Base-by-base conservation (phyloP, 2,888 invertebrate genomes). In the Odontomyia ornata region DNA sequence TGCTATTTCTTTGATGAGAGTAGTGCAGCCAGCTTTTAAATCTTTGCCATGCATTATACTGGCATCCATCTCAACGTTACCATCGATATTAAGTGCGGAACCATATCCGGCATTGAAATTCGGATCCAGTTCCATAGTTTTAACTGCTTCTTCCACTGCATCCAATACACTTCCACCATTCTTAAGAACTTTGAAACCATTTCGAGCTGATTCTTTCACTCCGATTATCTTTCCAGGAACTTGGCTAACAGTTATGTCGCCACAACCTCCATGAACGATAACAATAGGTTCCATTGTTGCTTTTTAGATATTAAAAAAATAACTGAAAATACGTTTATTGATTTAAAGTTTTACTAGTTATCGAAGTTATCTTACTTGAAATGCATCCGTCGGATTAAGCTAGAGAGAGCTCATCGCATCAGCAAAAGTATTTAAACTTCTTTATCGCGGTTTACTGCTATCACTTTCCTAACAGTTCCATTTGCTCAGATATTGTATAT, bases 31-130 rank as follows among this genome's bases (percentile, higher is more conserved):
- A 56, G 90, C 90, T 80, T 88, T 88, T 60, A 95, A 86, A 73
- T 90, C 87, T 0, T 87, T 85, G 0, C 95, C 96, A 80, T 92
- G 89, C 93, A 95, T 95, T 27, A 96, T 90, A 79, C 94, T 92
- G 0, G 95, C 94, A 86, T 95, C 95, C 92, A 95, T 92, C 88
- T 95, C 95, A 0, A 95, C 92, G 82, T 92, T 91, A 3, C 94
- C 95, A 72, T 90, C 90, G 21, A 90, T 84, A 83, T 92, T 96
- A 67, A 96, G 86, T 7, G 94, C 94, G 0, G 95, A 92, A 7
- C 96, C 96, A 83, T 91, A 92, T 1, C 95, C 95, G 75, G 95
- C 93, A 88, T 96, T 95, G 84, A 95, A 95, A 72, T 90, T 89
- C 81, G 92, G 91, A 85, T 93, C 91, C 80, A 92, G 89, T 85